Base-by-base conservation (phyloP, 2,888 invertebrate species). In the Pandemis cinnamomeana region DNA sequence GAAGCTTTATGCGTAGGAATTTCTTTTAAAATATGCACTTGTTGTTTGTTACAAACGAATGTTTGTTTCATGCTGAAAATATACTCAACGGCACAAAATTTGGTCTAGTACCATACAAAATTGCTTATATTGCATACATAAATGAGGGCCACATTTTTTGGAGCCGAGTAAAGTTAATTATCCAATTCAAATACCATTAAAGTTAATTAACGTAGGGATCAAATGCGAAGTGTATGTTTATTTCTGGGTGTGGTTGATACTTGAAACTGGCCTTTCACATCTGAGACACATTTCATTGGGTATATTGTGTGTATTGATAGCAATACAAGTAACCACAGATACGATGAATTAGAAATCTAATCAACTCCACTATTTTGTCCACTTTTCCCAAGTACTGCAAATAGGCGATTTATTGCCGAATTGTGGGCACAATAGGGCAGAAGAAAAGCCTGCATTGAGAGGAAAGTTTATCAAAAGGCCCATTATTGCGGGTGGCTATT, bases 401-500 rank as follows among this genome's bases (percentile, higher is more conserved):
- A 72, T 72, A 68, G 72, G 63, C 72, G 68, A 72, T 72, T 72
- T 72, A 72, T 72, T 72, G 72, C 68, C 72, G 55, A 72, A 72
- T 68, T 68, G 63, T 68, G 68, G 58, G 46, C 68, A 72, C 72
- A 72, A 68, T 68, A 72, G 68, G 78, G 73, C 78, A 73, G 76
- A 74, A 77, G 77, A 78, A 71, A 78, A 77, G 75, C 75, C 75
- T 77, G 78, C 77, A 78, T 77, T 78, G 78, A 79, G 77, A 78
- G 80, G 80, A 78, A 78, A 79, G 78, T 80, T 78, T 79, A 81
- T 81, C 80, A 82, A 82, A 80, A 78, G 79, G 60, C 75, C 80
- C 77, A 80, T 79, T 80, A 78, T 78, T 77, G 76, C 69, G 75
- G 72, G 71, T 61, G 71, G 71, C 74, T 64, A 76, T 77, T 75